phyloP scores from a whole-genome alignment of 2,888 invertebrate species.

The Cheilosia vulpina region DNA sequence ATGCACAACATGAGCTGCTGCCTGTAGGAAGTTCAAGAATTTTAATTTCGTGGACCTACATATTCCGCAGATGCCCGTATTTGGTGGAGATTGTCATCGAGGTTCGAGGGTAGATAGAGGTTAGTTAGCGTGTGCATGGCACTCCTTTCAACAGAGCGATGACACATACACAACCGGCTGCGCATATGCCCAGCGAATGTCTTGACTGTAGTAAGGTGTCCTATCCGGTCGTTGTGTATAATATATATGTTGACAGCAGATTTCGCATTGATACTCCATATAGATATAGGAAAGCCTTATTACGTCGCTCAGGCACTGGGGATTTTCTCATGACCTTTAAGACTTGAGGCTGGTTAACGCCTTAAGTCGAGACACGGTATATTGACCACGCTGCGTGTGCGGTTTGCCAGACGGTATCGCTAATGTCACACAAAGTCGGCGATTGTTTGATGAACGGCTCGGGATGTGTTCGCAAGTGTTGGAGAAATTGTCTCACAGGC shows the following conservation, averaged over 20 bases:
- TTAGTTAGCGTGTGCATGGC: slow-evolving; percentile 51
- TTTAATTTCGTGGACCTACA: slow-evolving; percentile 65
- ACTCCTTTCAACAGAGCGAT: slow-evolving; percentile 48
- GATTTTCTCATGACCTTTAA: slow-evolving; percentile 54
- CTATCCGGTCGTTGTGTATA: not conserved
- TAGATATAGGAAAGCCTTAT: slow-evolving; percentile 34
- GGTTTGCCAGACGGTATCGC: not conserved
- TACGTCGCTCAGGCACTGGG: slow-evolving; percentile 25
- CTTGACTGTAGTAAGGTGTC: not conserved
- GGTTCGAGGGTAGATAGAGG: slow-evolving; percentile 40
- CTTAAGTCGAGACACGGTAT: slow-evolving; percentile 17
- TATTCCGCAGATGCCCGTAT: slow-evolving; percentile 60
- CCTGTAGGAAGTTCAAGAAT: slow-evolving; percentile 34
- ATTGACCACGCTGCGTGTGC: not conserved
- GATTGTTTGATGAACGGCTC: slow-evolving; percentile 1
- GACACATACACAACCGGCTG: slow-evolving; percentile 3
- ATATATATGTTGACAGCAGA: not conserved
- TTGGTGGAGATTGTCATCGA: slow-evolving; percentile 63
- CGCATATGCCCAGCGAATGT: not conserved
- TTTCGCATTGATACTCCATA: slow-evolving; percentile 34
- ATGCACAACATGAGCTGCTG: not conserved
- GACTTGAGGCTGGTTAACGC: slow-evolving; percentile 32
- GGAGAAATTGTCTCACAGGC: not conserved
- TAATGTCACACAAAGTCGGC: slow-evolving; percentile 10
- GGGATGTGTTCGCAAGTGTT: slow-evolving; percentile 20